Evolutionary conservation across 2,888 invertebrate genomes (phyloP).

Genomic region (Caradrina kadenii): DNA sequence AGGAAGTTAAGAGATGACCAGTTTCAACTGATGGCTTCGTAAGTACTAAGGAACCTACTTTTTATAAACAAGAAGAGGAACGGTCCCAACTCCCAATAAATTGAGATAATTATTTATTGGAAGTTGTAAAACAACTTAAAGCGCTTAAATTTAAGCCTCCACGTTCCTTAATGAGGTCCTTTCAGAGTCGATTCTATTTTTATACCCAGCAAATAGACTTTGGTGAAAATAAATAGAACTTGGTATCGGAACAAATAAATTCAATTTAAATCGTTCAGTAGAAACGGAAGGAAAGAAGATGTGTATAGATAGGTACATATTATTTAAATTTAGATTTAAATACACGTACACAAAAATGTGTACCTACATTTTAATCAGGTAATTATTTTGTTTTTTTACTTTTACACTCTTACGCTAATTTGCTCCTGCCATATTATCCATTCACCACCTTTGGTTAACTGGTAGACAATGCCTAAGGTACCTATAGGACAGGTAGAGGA

Average conservation of each 20-base stretch:
- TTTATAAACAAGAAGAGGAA: background rate
- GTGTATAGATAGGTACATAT: too few relatives aligned
- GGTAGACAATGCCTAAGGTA: too few relatives aligned
- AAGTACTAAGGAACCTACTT: background rate
- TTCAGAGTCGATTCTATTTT: slow-evolving; percentile 1
- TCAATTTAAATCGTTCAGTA: slow-evolving; percentile 23
- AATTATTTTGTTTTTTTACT: too few relatives aligned
- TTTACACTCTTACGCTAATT: too few relatives aligned
- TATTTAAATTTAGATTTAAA: too few relatives aligned
- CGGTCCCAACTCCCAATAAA: background rate
- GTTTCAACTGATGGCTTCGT: background rate
- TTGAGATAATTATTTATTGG: slow-evolving; percentile 14
- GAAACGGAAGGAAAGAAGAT: too few relatives aligned
- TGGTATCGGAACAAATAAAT: slow-evolving; percentile 29
- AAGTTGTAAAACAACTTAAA: slow-evolving; percentile 19
- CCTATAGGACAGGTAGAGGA: too few relatives aligned
- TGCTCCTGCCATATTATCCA: too few relatives aligned
- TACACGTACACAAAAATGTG: too few relatives aligned
- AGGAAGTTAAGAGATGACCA: too few relatives aligned
- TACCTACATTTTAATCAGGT: too few relatives aligned
- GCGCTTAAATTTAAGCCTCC: slow-evolving; percentile 9
- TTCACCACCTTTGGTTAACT: too few relatives aligned
- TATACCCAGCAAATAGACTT: slow-evolving; percentile 6
- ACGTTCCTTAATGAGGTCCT: slow-evolving; percentile 19
- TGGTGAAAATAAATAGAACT: slow-evolving; percentile 29